phyloP scores from a whole-genome alignment of 2,113 vertebrate genomes.

The Daubentonia madagascariensis region DNA sequence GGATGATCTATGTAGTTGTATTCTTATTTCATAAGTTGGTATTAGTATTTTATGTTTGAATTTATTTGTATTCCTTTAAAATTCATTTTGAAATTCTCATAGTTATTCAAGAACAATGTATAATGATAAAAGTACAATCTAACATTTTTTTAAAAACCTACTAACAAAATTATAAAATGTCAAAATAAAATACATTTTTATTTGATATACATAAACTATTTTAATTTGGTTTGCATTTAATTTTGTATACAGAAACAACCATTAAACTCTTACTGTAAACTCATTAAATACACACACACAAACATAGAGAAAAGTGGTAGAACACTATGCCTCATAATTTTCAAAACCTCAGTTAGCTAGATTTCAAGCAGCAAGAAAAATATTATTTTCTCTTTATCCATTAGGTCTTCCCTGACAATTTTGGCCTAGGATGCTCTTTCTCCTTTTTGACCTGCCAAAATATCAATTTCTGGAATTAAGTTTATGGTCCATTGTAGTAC shows the following conservation, averaged over 20 bases:
- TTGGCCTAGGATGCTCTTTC: fast-evolving
- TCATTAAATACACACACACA: not conserved
- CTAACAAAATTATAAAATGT: not conserved
- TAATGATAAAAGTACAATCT: not conserved
- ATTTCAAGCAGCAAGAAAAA: not conserved
- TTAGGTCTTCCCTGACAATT: not conserved
- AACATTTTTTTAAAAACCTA: not conserved
- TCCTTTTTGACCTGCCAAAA: not conserved
- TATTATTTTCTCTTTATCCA: not conserved
- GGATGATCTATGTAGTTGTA: not conserved
- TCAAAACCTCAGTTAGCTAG: not conserved
- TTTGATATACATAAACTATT: not conserved
- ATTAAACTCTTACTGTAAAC: not conserved
- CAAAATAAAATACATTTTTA: not conserved
- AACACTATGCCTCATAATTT: not conserved
- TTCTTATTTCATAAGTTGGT: not conserved
- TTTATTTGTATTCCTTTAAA: not conserved
- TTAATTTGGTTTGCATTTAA: not conserved
- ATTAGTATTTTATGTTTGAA: not conserved
- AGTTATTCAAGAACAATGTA: not conserved
- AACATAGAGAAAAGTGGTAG: not conserved
- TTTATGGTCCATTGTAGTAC: not conserved
- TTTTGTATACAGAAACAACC: not conserved
- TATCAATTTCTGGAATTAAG: not conserved
- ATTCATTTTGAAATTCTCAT: not conserved